phyloP scores from a whole-genome alignment of 2,113 vertebrate species.

The Chionomys nivalis region DNA sequence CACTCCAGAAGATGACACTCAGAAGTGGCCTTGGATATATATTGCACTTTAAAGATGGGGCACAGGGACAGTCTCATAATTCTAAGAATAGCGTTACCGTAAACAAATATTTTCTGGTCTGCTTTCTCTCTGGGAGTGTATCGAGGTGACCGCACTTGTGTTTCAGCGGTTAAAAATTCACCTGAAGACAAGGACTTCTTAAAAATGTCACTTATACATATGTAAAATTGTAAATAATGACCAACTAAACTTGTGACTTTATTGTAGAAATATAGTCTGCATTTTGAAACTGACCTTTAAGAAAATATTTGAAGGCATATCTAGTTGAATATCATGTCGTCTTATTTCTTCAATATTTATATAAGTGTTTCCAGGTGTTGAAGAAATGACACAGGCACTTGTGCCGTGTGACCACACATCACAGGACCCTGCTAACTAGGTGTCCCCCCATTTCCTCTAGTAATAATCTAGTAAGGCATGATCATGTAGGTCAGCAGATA shows the following conservation, averaged over 20 bases:
- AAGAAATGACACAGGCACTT: background rate
- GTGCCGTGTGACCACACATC: background rate
- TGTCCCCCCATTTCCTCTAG: background rate
- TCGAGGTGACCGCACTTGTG: background rate
- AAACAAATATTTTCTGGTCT: background rate
- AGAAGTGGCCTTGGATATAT: background rate
- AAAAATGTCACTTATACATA: background rate
- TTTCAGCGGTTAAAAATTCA: background rate
- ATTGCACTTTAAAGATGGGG: background rate
- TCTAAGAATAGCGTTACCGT: background rate
- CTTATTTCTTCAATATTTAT: background rate
- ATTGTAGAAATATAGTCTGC: background rate
- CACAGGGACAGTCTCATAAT: background rate
- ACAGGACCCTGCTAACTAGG: background rate
- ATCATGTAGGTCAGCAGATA: background rate
- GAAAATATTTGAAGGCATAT: background rate
- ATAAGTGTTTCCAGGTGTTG: background rate
- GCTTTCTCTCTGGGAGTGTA: background rate
- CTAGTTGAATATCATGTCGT: background rate
- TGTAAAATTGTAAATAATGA: conserved; percentile 30
- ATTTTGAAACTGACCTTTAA: conserved; percentile 47
- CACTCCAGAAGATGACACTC: background rate
- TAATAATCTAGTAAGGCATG: background rate
- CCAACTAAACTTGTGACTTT: background rate
- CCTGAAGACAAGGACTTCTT: background rate